Conservation (phyloP, 2,888 invertebrate genomes). For the Syritta pipiens region DNA sequence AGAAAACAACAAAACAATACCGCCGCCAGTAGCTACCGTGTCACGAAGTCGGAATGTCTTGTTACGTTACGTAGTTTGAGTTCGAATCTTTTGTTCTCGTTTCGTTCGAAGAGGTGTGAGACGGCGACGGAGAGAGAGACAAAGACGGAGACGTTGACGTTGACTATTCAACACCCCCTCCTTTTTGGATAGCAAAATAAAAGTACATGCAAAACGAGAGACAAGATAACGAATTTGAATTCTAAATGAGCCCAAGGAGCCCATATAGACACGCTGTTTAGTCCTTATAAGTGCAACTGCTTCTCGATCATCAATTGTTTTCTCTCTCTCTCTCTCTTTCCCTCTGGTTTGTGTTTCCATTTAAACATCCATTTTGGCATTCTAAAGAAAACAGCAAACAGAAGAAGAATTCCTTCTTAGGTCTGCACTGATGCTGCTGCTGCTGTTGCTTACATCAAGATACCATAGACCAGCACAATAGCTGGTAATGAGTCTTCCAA, state of each 20-base stretch:
- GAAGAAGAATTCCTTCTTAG: constrained; percentile 8
- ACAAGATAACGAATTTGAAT: constrained; percentile 55
- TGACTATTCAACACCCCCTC: constrained; percentile 45
- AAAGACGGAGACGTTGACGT: too few relatives aligned
- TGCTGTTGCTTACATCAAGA: constrained; percentile 7
- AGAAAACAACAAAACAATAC: constrained; percentile 50
- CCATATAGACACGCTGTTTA: constrained; percentile 44
- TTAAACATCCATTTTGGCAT: constrained; percentile 16
- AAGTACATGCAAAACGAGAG: constrained; percentile 24
- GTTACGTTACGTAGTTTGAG: constrained; percentile 29
- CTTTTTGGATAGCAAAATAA: background rate
- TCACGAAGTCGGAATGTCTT: constrained; percentile 65
- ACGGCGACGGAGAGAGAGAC: too few relatives aligned
- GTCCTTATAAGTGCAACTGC: constrained; percentile 49
- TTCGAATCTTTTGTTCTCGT: constrained; percentile 54
- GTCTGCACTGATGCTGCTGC: background rate
- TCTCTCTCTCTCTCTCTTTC: too few relatives aligned
- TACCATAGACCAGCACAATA: constrained; percentile 57
- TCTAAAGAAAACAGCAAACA: background rate
- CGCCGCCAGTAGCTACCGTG: constrained; percentile 60
- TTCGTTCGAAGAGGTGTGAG: constrained; percentile 2
- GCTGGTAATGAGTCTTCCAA: constrained; percentile 53
- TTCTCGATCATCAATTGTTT: constrained; percentile 63
- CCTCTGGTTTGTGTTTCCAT: too few relatives aligned
- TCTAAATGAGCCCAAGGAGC: constrained; percentile 56